A percentile compares a stretch with the other conserved stretches of the same genome.
Evolutionary conservation across 2,797 vertebrate species (phyloP).

Genomic region (Knipowitschia caucasica): DNA sequence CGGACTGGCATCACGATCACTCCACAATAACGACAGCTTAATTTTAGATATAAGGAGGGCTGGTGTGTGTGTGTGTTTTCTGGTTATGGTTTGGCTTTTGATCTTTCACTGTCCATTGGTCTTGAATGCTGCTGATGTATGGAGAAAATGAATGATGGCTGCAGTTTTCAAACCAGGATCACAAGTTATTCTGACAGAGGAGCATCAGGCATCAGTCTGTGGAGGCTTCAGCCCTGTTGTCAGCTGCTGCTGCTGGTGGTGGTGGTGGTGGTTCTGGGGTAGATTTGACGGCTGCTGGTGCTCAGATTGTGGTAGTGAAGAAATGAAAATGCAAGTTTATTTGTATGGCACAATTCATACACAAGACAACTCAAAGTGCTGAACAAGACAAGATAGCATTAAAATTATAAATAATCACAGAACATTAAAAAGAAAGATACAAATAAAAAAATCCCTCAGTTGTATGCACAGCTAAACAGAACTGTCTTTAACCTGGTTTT

Average conservation of each 20-base stretch:
- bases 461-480: too few relatives aligned
- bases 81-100: slow-evolving; percentile 2
- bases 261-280: too few relatives aligned
- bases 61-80: background rate
- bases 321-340: too few relatives aligned
- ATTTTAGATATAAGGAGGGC: background rate
- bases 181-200: slow-evolving; percentile 8
- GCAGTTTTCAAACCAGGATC: background rate
- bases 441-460: too few relatives aligned
- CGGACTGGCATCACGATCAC: background rate
- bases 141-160: slow-evolving; percentile 2
- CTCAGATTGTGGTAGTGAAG: too few relatives aligned
- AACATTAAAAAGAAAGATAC: too few relatives aligned
- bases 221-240: slow-evolving; percentile 44
- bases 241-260: slow-evolving; percentile 55
- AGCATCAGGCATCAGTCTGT: background rate
- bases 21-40: background rate
- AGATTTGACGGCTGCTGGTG: slow-evolving; percentile 54
- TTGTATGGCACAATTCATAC: too few relatives aligned
- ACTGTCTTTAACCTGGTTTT: too few relatives aligned
- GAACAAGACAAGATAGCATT: too few relatives aligned
- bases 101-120: slow-evolving; percentile 5
- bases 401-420: too few relatives aligned
- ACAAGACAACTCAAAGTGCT: too few relatives aligned
- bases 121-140: background rate